phyloP scores from a whole-genome alignment of 2,888 invertebrate genomes.

The Cistogaster globosa region DNA sequence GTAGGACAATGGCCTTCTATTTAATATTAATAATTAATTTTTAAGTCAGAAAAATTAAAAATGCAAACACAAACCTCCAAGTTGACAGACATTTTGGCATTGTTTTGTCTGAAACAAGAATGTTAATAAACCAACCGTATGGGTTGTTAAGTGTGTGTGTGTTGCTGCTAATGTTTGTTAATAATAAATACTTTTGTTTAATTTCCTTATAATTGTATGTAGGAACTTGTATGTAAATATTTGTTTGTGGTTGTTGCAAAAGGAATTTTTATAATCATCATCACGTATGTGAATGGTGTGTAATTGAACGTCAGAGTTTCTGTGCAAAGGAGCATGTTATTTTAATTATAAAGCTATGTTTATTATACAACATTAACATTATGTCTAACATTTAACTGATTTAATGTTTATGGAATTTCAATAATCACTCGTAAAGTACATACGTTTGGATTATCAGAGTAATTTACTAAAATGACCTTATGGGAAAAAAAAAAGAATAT shows the following conservation, averaged over 20 bases:
- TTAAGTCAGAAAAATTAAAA: no score
- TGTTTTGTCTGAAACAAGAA: constrained; percentile 50
- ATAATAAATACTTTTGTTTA: constrained; percentile 21
- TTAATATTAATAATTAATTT: no score
- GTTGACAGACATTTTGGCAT: constrained; percentile 66
- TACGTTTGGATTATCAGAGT: background rate
- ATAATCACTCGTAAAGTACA: constrained; percentile 36
- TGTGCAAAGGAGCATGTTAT: constrained; percentile 34
- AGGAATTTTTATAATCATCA: constrained; percentile 26
- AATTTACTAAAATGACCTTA: background rate
- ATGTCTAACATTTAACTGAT: constrained; percentile 38
- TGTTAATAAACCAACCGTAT: no score
- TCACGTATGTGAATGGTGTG: background rate
- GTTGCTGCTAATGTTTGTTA: constrained; percentile 21
- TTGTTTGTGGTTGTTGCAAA: constrained; percentile 24
- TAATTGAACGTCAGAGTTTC: background rate
- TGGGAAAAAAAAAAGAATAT: constrained; percentile 4
- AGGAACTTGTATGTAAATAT: background rate
- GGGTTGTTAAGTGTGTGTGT: background rate
- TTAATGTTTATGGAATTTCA: constrained; percentile 62
- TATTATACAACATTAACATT: constrained; percentile 49
- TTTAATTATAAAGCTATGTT: constrained; percentile 50
- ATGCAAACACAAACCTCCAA: constrained; percentile 9
- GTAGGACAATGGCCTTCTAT: no score
- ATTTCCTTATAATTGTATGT: constrained; percentile 8